phyloP scores from a whole-genome alignment of 2,797 vertebrate genomes.

The Pelobates cultripes region DNA sequence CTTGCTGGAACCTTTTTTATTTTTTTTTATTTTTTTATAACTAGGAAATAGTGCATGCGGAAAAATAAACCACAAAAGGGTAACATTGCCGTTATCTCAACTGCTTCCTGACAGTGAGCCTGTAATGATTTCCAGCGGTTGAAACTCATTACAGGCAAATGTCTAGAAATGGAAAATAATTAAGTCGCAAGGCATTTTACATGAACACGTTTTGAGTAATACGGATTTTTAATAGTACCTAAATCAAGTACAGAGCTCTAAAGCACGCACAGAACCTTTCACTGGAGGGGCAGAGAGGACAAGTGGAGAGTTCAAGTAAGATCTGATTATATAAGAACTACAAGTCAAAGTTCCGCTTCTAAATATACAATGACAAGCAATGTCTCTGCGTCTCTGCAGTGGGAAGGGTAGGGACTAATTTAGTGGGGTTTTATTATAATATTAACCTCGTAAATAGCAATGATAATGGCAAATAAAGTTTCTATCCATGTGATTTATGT shows the following conservation, averaged over 20 bases:
- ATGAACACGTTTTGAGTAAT: slow-evolving; percentile 48
- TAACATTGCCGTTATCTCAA: slow-evolving; percentile 35
- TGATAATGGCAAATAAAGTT: slow-evolving; percentile 3
- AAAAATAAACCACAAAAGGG: slow-evolving; percentile 23
- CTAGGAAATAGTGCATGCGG: neutral
- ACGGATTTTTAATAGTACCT: slow-evolving; percentile 51
- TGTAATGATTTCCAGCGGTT: slow-evolving; percentile 46
- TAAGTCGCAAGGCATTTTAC: slow-evolving; percentile 29
- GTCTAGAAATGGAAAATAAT: slow-evolving; percentile 51
- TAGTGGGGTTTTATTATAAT: slow-evolving; percentile 19
- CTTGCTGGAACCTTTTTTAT: neutral
- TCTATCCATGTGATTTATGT: slow-evolving; percentile 1
- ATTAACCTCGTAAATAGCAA: slow-evolving; percentile 8
- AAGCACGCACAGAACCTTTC: slow-evolving; percentile 28
- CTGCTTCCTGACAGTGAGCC: slow-evolving; percentile 42
- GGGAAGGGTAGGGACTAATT: neutral
- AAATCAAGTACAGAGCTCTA: slow-evolving; percentile 32
- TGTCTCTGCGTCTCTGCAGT: slow-evolving; percentile 2
- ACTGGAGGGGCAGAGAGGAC: slow-evolving; percentile 17
- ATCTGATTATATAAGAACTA: slow-evolving; percentile 29
- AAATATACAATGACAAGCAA: slow-evolving; percentile 31
- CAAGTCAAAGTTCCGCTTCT: slow-evolving; percentile 15
- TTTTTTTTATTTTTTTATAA: neutral
- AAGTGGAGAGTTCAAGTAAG: slow-evolving; percentile 4
- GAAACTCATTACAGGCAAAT: slow-evolving; percentile 49